Evolutionary conservation across 1,140 invertebrate species (phyloP), one percentile per base, ranked within the genome.

Genomic region (Macrobrachium rosenbergii): DNA sequence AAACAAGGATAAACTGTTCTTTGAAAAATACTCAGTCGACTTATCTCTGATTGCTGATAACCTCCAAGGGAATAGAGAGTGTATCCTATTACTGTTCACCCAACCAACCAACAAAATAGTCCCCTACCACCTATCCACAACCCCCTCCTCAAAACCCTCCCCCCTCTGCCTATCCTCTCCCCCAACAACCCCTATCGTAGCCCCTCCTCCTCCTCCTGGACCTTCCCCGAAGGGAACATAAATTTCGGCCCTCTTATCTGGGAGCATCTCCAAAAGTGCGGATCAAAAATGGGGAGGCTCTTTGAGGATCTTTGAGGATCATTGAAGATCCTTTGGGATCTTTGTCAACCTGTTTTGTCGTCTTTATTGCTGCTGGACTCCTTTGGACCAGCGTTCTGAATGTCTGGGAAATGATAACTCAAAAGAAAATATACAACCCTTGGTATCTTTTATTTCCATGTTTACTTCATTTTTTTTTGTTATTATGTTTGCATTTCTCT

Each of bases 191-290:
- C 75, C 3, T 8, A 17, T 21, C 45, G 19, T n/a, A 67, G 10
- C 69, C 23, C 69, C 21, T 11, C 21, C 23, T 63, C 60, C 63
- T 37, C 28, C 28, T 37, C 28, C 28, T 37, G n/a, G n/a, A n/a
- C n/a, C 28, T 3, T 37, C 28, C 19, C 2, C 43, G 79, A 81
- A 43, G 79, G 28, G 79, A 52, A 67, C 79, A 45, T 81, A 81
- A 81, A 81, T 81, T 52, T 69, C 62, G 7, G 28, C 17, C 11
- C 7, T 63, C 79, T 81, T 81, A 81, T 81, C 79, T 67, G 23
- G 28, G n/a, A 63, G 14, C 79, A 63, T 28, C 79, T n/a, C 64
- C 64, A 69, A 37, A 81, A 67, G 79, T 81, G 16, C 37, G 64
- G 79, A 52, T 67, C 21, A 52, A 21, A 63, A 63, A 63, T 45